A percentile compares a stretch with the other conserved stretches of the same genome.
These are phyloP conservation scores for Troides helena DNA, from an alignment of 2,888 invertebrate genomes.

Conservation along the genomic window DNA sequence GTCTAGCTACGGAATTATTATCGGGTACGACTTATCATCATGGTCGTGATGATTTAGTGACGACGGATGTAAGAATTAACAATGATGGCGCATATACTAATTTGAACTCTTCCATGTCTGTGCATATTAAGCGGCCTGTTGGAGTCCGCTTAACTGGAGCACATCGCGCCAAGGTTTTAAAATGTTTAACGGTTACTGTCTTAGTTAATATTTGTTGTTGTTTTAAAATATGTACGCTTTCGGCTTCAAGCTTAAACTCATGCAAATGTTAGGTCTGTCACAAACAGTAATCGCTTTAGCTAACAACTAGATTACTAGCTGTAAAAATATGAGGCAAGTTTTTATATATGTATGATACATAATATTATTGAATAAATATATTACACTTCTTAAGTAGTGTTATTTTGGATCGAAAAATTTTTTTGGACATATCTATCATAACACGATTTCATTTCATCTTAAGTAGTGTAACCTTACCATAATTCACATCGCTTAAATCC, in stretches of 20 bases:
- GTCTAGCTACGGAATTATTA: not conserved
- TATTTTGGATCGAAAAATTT: not conserved
- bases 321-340: not conserved
- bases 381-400: not conserved
- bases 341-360: not conserved
- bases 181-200: conserved; percentile 13
- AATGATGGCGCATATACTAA: not conserved
- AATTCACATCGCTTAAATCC: not conserved
- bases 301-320: not conserved
- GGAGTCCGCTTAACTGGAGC: conserved; percentile 53
- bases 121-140: conserved; percentile 52
- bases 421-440: not conserved
- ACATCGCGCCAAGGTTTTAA: conserved; percentile 55
- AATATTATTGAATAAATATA: not conserved
- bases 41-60: not conserved
- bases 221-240: not conserved
- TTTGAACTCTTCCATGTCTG: conserved; percentile 62
- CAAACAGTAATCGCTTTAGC: not conserved
- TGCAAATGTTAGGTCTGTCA: not conserved
- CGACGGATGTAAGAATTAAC: not conserved
- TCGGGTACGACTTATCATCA: not conserved
- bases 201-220: not conserved
- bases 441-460: not conserved
- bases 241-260: not conserved
- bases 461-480: not conserved